These are phyloP conservation scores for Drymodes brunneopygia DNA, from an alignment of 2,113 vertebrate genomes.

Conservation along the genomic window DNA sequence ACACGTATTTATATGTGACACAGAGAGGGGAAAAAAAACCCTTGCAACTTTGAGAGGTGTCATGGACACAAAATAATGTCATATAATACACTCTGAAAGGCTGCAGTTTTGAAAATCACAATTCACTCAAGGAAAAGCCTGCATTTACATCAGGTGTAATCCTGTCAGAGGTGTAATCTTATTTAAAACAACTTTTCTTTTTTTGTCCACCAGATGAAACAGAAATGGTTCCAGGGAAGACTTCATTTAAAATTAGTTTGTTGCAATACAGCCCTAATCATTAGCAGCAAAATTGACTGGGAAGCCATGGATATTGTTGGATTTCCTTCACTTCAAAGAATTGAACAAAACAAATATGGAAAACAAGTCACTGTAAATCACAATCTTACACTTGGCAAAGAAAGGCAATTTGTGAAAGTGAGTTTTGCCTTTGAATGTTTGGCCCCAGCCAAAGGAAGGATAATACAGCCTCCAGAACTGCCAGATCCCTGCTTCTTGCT, in stretches of 20 bases:
- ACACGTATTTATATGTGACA: background rate
- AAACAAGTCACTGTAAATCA: background rate
- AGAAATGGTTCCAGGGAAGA: background rate
- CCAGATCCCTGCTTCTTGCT: background rate
- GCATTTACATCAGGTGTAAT: conserved; percentile 8
- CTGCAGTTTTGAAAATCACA: background rate
- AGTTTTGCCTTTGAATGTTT: background rate
- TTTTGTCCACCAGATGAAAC: background rate
- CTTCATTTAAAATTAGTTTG: conserved; percentile 6
- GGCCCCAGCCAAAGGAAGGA: background rate
- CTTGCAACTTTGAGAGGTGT: background rate
- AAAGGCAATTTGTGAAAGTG: background rate
- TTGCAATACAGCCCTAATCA: background rate
- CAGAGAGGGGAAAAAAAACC: fast-evolving
- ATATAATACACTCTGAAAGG: background rate
- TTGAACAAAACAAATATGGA: background rate
- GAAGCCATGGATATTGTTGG: background rate
- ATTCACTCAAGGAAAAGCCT: background rate
- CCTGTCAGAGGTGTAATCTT: background rate
- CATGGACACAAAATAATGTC: background rate
- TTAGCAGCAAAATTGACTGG: background rate
- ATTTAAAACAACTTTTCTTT: background rate
- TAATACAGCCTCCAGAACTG: background rate
- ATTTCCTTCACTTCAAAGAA: background rate
- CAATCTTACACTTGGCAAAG: background rate